Base-by-base conservation (phyloP, 1,140 invertebrate species). In the Phymastichus coffea region DNA sequence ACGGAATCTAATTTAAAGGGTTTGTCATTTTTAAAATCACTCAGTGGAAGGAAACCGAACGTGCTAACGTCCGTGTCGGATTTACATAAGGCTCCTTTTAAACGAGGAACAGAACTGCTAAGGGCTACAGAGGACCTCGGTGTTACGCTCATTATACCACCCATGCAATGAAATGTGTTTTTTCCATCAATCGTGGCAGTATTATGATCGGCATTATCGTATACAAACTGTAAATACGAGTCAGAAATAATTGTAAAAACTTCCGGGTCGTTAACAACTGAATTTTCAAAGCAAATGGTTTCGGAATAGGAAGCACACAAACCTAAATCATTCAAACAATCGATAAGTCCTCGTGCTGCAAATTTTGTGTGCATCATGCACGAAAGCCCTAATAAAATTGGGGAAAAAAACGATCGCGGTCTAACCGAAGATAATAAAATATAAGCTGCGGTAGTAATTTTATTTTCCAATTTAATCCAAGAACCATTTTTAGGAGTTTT, bases 121-220 rank as follows among this genome's bases (percentile, higher is more conserved):
- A n/a, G 52, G 9, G 19, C 14, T 17, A 35, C 44, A 22, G 43
- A 19, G 28, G 14, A 37, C 35, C 3, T 2, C 10, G 46, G 44
- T 15, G 25, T 52, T 26, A 53, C 53, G 43, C 43, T 47, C 47
- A 47, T 37, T 12, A 68, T 61, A 12, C 57, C 61, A n/a, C 65
- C 63, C 63, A 67, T 66, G 14, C 20, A 26, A 47, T 67, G 66
- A 28, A 67, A 66, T n/a, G n/a, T n/a, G n/a, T n/a, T n/a, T n/a
- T n/a, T 23, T 4, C 67, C 65, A 53, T 67, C 65, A 14, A 67
- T 35, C 1, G 65, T 67, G 12, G 40, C 35, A n/a, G 58, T 38
- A 51, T 62, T 68, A 25, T 60, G 35, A 54, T 67, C 67, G 3
- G 63, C 65, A 41, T 66, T 66, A 22, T 66, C 64, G 26, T 51